These are phyloP conservation scores for Diphyllodes magnificus DNA, from an alignment of 2,113 vertebrate genomes.

Conservation along the genomic window DNA sequence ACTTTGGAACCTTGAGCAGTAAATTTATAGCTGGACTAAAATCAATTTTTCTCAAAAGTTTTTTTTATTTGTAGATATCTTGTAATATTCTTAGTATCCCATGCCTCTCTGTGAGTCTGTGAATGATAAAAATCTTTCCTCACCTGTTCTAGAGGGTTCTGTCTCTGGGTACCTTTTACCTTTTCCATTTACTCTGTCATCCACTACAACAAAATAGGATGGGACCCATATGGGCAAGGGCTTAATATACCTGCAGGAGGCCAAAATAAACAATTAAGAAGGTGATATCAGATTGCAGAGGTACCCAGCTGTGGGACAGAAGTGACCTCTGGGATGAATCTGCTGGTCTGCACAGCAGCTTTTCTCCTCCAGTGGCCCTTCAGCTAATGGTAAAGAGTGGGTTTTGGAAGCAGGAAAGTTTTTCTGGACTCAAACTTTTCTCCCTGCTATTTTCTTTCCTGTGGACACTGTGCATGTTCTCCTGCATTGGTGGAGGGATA, in stretches of 20 bases:
- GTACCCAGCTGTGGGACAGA: not conserved
- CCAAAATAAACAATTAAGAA: not conserved
- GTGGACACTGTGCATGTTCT: accelerated
- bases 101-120: not conserved
- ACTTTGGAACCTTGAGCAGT: not conserved
- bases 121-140: not conserved
- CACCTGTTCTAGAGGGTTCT: not conserved
- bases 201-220: not conserved
- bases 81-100: not conserved
- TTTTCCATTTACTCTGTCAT: not conserved
- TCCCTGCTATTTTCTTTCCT: not conserved
- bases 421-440: not conserved
- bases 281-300: not conserved
- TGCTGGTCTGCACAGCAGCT: not conserved
- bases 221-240: not conserved
- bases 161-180: not conserved
- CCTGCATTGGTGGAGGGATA: not conserved
- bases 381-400: not conserved
- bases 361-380: not conserved
- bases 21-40: not conserved
- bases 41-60: not conserved
- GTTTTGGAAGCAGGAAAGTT: not conserved
- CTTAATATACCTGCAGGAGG: not conserved
- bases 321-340: not conserved
- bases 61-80: not conserved